phyloP scores from a whole-genome alignment of 2,113 vertebrate genomes.

The Toxostoma redivivum region DNA sequence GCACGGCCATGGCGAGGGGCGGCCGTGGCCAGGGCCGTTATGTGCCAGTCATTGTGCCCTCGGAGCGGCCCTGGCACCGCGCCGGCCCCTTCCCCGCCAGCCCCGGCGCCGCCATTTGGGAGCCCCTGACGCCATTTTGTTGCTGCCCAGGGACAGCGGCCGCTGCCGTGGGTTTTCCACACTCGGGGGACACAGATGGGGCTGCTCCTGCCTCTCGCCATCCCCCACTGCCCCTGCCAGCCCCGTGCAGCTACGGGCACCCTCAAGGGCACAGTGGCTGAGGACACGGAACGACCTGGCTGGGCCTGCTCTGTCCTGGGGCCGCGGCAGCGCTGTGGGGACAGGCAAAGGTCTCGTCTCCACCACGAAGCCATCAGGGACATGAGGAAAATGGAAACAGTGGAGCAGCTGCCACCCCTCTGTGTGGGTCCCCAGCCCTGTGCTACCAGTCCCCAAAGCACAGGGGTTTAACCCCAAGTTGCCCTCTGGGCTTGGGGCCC shows the following conservation, averaged over 20 bases:
- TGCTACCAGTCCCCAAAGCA: not conserved
- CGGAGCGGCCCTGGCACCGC: not conserved
- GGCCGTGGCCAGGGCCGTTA: slow-evolving; percentile 18
- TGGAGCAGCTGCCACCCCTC: rapidly evolving
- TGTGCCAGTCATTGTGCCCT: slow-evolving; percentile 60
- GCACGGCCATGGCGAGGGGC: slow-evolving; percentile 11
- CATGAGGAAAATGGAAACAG: not conserved
- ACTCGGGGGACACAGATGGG: rapidly evolving
- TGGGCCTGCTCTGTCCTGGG: rapidly evolving
- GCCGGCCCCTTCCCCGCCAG: not conserved
- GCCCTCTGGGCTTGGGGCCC: not conserved
- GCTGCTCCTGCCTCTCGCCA: rapidly evolving
- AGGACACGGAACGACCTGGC: rapidly evolving
- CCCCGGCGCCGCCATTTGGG: slow-evolving; percentile 39
- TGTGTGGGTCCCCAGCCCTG: rapidly evolving
- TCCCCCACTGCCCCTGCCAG: rapidly evolving
- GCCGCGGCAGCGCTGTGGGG: not conserved
- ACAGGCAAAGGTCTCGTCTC: rapidly evolving
- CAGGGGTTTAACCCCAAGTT: not conserved
- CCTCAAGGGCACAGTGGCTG: rapidly evolving
- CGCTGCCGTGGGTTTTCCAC: rapidly evolving
- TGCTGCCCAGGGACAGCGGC: not conserved
- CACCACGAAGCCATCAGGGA: rapidly evolving
- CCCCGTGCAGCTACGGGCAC: rapidly evolving
- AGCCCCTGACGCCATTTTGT: slow-evolving; percentile 43